These are phyloP conservation scores for Penaeus monodon DNA, from an alignment of 2,888 invertebrate species.

Conservation along the genomic window DNA sequence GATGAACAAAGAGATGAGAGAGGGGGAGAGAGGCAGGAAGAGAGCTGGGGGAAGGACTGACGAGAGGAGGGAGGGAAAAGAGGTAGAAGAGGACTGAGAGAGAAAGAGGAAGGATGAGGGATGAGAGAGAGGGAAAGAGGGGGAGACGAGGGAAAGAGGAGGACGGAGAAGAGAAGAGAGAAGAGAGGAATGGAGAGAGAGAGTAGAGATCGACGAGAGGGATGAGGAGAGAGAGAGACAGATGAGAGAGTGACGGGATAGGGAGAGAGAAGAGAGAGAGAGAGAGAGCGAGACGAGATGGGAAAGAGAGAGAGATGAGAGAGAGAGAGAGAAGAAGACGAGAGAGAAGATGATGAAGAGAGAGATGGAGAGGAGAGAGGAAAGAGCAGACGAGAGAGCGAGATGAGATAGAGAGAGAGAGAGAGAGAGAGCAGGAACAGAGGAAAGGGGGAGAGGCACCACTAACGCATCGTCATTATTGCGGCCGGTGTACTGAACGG, in stretches of 20 bases:
- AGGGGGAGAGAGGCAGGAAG: too few species aligned
- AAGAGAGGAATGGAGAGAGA: neutral
- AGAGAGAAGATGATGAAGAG: neutral
- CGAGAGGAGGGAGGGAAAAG: constrained; percentile 8
- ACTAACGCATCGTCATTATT: neutral
- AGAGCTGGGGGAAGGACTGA: neutral
- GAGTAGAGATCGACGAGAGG: too few species aligned
- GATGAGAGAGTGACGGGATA: too few species aligned
- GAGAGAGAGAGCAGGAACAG: neutral
- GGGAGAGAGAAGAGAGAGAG: neutral
- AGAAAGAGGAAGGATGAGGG: neutral
- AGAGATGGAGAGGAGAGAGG: constrained; percentile 11
- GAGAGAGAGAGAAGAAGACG: too few species aligned
- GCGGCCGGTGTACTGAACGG: neutral
- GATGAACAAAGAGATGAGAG: neutral
- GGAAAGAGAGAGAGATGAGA: neutral
- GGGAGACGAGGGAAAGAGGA: neutral
- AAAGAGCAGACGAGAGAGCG: constrained; percentile 8
- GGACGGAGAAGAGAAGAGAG: neutral
- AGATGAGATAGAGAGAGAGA: constrained; percentile 7
- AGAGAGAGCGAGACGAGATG: too few species aligned
- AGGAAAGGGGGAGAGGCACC: neutral
- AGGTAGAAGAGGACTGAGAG: neutral
- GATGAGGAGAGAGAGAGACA: too few species aligned
- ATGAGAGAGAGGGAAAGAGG: too few species aligned